Percentiles rank a stretch among this genome's conserved stretches.
phyloP scores from a whole-genome alignment of 2,888 invertebrate genomes.

The Limnephilus auricula region DNA sequence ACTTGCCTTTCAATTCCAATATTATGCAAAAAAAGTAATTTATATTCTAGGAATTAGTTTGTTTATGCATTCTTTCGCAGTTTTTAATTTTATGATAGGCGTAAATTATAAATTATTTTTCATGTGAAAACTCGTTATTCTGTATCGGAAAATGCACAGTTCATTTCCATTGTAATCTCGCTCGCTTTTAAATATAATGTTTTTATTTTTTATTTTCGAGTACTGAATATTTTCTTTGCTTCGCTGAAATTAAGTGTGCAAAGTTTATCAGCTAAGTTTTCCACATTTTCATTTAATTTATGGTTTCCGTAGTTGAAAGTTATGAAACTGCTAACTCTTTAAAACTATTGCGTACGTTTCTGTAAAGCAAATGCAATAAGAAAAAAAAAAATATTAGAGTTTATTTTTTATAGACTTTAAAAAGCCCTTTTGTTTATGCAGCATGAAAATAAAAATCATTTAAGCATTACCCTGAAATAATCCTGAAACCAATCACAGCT shows the following conservation, averaged over 20 bases:
- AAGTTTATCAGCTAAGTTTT: background rate
- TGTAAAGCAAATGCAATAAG: background rate
- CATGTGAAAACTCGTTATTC: background rate
- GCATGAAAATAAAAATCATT: background rate
- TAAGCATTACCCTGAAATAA: background rate
- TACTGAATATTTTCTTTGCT: background rate
- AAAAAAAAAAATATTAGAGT: no score
- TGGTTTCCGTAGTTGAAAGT: conserved; percentile 9
- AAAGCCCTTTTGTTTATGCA: background rate
- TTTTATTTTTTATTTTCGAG: background rate
- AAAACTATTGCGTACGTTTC: background rate
- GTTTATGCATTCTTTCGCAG: background rate
- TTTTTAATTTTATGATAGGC: background rate
- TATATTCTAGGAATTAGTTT: background rate
- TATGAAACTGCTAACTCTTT: background rate
- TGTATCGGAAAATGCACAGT: background rate
- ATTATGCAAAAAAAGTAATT: background rate
- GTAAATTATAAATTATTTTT: background rate
- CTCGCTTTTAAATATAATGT: background rate
- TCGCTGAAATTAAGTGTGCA: background rate
- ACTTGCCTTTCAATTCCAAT: no score
- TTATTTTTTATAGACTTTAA: background rate
- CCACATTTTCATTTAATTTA: conserved; percentile 8
- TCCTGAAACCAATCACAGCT: no score
- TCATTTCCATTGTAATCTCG: background rate